These are phyloP conservation scores for Symphodus melops DNA, from an alignment of 2,113 vertebrate genomes.

Conservation along the genomic window DNA sequence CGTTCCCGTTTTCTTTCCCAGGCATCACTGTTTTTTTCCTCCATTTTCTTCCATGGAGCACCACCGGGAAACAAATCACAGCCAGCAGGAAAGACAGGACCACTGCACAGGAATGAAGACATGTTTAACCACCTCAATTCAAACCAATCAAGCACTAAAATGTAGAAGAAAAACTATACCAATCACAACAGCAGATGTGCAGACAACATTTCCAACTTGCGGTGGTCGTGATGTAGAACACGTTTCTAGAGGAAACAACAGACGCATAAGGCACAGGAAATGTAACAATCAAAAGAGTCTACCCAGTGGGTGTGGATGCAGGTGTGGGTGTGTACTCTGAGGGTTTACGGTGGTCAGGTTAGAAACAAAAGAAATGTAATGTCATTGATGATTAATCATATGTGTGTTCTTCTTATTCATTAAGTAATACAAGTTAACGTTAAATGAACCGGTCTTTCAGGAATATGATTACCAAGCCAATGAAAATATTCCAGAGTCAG, in stretches of 20 bases:
- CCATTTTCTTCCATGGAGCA: slow-evolving; percentile 64
- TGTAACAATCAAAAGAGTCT: background rate
- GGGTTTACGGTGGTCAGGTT: background rate
- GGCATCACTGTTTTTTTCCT: slow-evolving; percentile 63
- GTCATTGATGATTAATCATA: too few species aligned
- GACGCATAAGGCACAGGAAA: background rate
- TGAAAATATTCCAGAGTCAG: too few species aligned
- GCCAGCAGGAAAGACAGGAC: slow-evolving; percentile 68
- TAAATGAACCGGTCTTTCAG: too few species aligned
- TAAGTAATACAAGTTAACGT: too few species aligned
- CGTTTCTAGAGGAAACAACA: background rate
- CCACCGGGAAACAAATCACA: slow-evolving; percentile 55
- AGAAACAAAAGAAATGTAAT: background rate
- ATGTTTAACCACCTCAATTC: background rate
- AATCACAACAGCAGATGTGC: slow-evolving; percentile 13
- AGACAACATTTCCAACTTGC: background rate
- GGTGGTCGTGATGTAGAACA: background rate
- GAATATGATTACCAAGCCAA: too few species aligned
- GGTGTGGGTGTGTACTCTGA: background rate
- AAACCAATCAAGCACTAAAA: background rate
- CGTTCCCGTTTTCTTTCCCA: background rate
- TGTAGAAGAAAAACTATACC: slow-evolving; percentile 16
- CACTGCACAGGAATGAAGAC: slow-evolving; percentile 48
- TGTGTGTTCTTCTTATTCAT: too few species aligned
- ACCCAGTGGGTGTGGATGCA: background rate